Conservation (phyloP, 2,888 invertebrate genomes). For the Thecocarcelia acutangulata region DNA sequence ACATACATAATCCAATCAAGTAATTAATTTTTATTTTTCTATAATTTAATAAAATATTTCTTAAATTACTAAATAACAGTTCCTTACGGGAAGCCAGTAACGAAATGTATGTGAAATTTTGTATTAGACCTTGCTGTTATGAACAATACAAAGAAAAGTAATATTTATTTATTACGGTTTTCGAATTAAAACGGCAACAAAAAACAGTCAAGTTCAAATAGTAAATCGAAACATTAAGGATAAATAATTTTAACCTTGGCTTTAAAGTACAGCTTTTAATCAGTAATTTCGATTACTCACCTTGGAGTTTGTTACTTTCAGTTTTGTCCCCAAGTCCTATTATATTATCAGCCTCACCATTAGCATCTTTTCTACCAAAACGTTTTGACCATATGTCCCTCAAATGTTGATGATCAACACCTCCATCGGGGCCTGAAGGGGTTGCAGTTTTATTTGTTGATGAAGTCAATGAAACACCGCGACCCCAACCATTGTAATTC, state of each 20-base stretch:
- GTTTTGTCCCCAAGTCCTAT: constrained; percentile 28
- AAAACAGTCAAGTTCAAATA: background rate
- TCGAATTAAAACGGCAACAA: no score
- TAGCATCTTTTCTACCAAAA: constrained; percentile 69
- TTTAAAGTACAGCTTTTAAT: constrained; percentile 4
- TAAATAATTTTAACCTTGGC: constrained; percentile 44
- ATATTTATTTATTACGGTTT: no score
- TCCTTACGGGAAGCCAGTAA: no score
- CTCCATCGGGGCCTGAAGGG: constrained; percentile 26
- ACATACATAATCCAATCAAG: background rate
- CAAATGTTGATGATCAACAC: constrained; percentile 73
- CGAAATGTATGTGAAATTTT: no score
- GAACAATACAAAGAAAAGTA: no score
- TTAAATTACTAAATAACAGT: no score
- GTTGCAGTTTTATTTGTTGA: constrained; percentile 2
- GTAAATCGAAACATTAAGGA: background rate
- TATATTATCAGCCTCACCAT: constrained; percentile 1
- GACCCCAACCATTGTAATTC: constrained; percentile 67
- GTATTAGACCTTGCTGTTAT: no score
- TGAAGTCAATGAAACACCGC: constrained; percentile 72
- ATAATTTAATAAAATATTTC: no score
- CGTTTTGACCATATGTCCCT: constrained; percentile 77
- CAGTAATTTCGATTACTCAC: constrained; percentile 54
- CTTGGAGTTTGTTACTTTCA: constrained; percentile 47
- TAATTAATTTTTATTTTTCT: background rate